phyloP scores from a whole-genome alignment of 2,113 vertebrate genomes.

The Heptranchias perlo region DNA sequence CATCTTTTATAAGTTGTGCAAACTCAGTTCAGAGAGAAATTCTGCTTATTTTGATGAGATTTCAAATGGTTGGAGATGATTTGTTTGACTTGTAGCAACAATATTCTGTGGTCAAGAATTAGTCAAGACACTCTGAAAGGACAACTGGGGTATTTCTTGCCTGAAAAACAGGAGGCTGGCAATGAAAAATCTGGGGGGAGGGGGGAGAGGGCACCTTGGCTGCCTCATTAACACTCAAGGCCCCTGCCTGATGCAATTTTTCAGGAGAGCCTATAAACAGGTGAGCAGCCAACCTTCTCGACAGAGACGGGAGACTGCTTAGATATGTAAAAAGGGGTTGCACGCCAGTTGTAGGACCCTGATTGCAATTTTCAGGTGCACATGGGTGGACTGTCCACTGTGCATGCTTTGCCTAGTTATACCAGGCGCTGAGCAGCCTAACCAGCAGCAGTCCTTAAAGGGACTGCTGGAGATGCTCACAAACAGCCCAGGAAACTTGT shows the following conservation, averaged over 20 bases:
- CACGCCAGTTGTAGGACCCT: not conserved
- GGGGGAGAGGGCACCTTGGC: not conserved
- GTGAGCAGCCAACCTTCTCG: not conserved
- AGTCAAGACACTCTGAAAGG: not conserved
- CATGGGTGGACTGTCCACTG: not conserved
- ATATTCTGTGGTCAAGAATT: not conserved
- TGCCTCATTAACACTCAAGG: not conserved
- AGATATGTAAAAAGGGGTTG: not conserved
- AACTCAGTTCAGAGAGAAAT: not conserved
- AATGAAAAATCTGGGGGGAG: not conserved
- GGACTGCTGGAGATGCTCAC: not conserved
- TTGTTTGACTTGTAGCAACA: not conserved
- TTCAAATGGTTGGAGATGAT: not conserved
- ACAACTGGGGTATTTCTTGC: not conserved
- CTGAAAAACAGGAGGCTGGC: not conserved
- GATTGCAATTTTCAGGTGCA: not conserved
- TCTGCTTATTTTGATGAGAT: not conserved
- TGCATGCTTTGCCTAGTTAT: not conserved
- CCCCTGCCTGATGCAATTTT: not conserved
- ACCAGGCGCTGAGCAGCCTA: not conserved
- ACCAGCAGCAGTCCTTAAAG: not conserved
- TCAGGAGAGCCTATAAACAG: not conserved
- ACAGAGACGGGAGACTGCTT: not conserved
- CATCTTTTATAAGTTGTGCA: not conserved
- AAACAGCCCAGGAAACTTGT: not conserved